phyloP scores from a whole-genome alignment of 2,888 invertebrate genomes.

The Halocaridina rubra region DNA sequence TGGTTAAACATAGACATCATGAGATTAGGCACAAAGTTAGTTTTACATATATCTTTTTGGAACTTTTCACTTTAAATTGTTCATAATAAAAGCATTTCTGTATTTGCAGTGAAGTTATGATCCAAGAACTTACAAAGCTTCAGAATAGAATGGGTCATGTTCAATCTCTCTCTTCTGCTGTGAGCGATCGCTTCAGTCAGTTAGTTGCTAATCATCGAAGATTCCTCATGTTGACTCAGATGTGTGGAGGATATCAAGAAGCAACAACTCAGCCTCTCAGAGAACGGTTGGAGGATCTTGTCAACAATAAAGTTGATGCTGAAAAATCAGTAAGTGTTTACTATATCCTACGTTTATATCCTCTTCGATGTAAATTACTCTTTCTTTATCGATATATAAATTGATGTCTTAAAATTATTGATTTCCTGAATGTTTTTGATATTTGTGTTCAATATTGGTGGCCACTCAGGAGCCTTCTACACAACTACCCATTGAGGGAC shows the following conservation, averaged over 20 bases:
- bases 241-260: conserved; percentile 51
- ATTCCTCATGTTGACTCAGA: conserved; percentile 57
- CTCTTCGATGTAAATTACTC: no score
- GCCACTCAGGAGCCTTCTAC: conserved; percentile 12
- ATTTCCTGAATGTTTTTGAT: no score
- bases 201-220: conserved; percentile 60
- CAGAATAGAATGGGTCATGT: conserved; percentile 33
- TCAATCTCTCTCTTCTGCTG: conserved; percentile 39
- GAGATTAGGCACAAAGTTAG: no score
- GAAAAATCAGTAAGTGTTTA: conserved; percentile 55
- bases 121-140: conserved; percentile 31
- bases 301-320: conserved; percentile 59
- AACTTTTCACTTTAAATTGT: neutral
- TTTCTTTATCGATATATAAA: no score
- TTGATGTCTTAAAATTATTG: no score
- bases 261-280: conserved; percentile 32
- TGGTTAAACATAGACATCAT: no score
- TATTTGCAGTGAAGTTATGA: conserved; percentile 52
- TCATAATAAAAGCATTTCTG: neutral
- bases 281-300: conserved; percentile 57
- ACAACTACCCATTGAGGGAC: conserved; percentile 6
- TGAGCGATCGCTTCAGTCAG: conserved; percentile 61
- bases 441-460: conserved; percentile 30
- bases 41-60: no score
- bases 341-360: neutral